Evolutionary conservation across 2,888 invertebrate species (phyloP), one percentile per base, ranked within the genome.

Genomic region (Drosophila flavopinicola): DNA sequence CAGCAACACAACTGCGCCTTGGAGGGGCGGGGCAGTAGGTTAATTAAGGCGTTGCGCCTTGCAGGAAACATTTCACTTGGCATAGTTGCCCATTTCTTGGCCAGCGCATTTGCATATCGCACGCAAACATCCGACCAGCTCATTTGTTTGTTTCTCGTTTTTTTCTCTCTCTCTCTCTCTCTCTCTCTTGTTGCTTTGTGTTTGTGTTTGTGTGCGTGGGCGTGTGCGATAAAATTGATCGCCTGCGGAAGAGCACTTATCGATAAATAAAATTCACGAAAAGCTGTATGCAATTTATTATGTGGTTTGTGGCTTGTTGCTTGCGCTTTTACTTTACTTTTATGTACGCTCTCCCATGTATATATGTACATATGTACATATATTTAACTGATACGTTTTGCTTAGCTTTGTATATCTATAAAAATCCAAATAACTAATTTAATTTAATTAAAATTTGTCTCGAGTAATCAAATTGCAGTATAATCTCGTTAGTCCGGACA

Each of bases 41-140:
- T 75, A 75, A 66, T 75, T 74, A 84, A 78, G 78, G 79, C 74
- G 59, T 79, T 72, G 73, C 69, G 60, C 35, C 52, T 65, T 54
- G 76, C 85, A 82, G 82, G 87, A 82, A 82, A 78, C 75, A 87
- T 87, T 82, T 85, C 83, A 82, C 82, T 86, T 85, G 85, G 64
- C 77, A 66, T 73, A 67, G 67, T 69, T 86, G 85, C 78, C 75
- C 87, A 85, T 78, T 82, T 86, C 66, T 56, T 72, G 57, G 53
- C 32, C 54, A 35, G 35, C 57, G 42, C 49, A 85, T 80, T 86
- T 86, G 85, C 80, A 86, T 80, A 78, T 80, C 85, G 78, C 82
- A 76, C 82, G 85, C 75, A 78, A 85, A 78, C 85, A 66, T 78
- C 65, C 78, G 53, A 39, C 9, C 30, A 65, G 33, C 11, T 54